These are phyloP conservation scores for Gallinago nigripennis DNA, from an alignment of 2,797 vertebrate species.

Conservation along the genomic window DNA sequence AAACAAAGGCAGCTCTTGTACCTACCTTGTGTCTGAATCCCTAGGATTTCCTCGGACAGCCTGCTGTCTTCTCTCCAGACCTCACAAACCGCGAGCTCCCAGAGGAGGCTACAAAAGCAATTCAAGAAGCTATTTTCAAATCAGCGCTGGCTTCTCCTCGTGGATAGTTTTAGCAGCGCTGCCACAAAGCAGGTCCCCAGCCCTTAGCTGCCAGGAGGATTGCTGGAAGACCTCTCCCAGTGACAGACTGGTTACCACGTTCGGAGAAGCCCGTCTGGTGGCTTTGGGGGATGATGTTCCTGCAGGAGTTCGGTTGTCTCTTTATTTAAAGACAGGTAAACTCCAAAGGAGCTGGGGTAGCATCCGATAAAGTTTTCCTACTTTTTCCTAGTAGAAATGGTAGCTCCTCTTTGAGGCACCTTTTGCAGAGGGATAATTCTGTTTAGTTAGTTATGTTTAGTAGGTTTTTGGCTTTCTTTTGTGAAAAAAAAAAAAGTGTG, in stretches of 20 bases:
- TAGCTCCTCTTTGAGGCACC: rapidly evolving
- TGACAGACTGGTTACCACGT: not conserved
- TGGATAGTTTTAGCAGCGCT: not conserved
- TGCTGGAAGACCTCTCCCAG: not conserved
- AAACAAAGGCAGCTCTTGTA: not conserved
- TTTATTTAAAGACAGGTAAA: not conserved
- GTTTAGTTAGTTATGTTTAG: rapidly evolving
- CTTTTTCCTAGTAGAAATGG: not conserved
- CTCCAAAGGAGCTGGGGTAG: not conserved
- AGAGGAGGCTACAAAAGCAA: not conserved
- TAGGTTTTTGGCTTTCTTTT: not conserved
- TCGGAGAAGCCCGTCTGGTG: not conserved
- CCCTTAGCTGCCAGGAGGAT: not conserved
- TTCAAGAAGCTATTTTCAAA: not conserved
- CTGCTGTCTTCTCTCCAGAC: not conserved
- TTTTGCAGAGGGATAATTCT: not conserved
- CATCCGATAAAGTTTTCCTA: not conserved
- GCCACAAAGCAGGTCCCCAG: not conserved
- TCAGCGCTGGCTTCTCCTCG: not conserved
- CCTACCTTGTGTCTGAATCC: not conserved
- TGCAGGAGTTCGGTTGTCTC: not conserved
- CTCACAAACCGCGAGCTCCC: not conserved
- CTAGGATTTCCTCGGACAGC: not conserved
- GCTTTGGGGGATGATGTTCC: not conserved
- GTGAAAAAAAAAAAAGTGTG: too few species aligned